Conservation (phyloP, 2,797 vertebrate genomes). For the Chrosomus eos region DNA sequence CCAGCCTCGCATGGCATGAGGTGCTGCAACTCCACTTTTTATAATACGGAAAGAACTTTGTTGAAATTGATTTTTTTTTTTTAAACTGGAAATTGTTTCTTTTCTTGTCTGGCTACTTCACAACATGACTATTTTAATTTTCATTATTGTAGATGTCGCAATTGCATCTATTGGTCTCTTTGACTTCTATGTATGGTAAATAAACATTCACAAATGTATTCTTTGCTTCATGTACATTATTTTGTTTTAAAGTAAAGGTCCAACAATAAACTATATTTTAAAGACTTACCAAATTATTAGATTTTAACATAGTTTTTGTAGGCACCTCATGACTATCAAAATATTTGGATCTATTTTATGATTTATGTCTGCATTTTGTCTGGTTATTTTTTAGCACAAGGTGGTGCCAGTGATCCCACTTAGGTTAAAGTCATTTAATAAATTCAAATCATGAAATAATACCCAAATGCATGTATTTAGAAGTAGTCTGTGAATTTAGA, state of each 20-base stretch:
- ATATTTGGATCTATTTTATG: background rate
- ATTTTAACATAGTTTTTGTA: background rate
- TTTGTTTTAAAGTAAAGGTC: background rate
- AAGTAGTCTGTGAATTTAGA: background rate
- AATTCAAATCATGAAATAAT: background rate
- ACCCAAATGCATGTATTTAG: too few relatives aligned
- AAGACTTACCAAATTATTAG: background rate
- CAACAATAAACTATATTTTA: background rate
- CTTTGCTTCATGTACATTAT: background rate
- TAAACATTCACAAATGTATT: conserved; percentile 59
- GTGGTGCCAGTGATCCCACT: conserved; percentile 39
- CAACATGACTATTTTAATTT: conserved; percentile 46
- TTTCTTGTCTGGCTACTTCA: conserved; percentile 32
- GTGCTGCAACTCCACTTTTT: conserved; percentile 49
- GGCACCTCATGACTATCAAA: background rate
- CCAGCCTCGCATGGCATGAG: conserved; percentile 10
- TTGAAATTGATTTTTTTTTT: conserved; percentile 33
- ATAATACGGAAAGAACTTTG: conserved; percentile 44
- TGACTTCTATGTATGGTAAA: conserved; percentile 60
- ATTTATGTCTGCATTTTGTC: background rate
- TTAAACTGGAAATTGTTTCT: conserved; percentile 42
- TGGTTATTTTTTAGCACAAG: conserved; percentile 24
- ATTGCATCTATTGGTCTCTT: conserved; percentile 41
- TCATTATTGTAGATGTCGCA: conserved; percentile 45
- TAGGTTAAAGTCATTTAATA: background rate